Base-by-base conservation (phyloP, 2,888 invertebrate genomes). In the Xanthia togata region DNA sequence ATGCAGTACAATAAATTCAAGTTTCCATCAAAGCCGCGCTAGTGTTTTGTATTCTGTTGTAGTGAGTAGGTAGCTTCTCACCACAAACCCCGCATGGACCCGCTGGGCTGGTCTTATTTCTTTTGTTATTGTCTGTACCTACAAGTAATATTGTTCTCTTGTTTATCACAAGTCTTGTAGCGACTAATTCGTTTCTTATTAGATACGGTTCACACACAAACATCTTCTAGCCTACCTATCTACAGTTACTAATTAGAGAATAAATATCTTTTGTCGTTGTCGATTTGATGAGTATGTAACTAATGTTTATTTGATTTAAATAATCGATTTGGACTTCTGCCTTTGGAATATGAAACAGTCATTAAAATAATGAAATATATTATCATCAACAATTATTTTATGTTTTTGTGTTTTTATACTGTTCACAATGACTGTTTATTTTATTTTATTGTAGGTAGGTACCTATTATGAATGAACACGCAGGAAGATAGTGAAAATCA, bases 81-180 rank as follows among this genome's bases (percentile, higher is more conserved):
- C 92, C 92, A 89, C 92, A 92, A 85, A 83, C 87, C 93, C 93
- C 92, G 92, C 92, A 93, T 89, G 73, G 83, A 86, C 87, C 70
- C 81, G 88, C 82, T 82, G 86, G 83, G 89, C 88, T 86, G 84
- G 90, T 90, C 89, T 85, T 85, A 88, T 89, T 91, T 88, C 85
- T 89, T 91, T 91, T 92, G 88, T 91, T 91, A 87, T 88, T 81
- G 86, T 89, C 84, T 85, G 83, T 79, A 55, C 20, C 23, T 55
- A 77, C 60, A 31, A 83, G 78, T 76, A 75, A 78, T 85, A 83
- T 87, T 84, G 76, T 77, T 85, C 63, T 74, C 84, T 87, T 90
- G 89, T 89, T 89, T 86, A 87, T 83, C 59, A 76, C 77, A 77
- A 78, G 69, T 41, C 41, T 41, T 41, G 11, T 74, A 80, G 85